Evolutionary conservation across 2,113 vertebrate species (phyloP).

Genomic region (Sporophila hypoxantha): DNA sequence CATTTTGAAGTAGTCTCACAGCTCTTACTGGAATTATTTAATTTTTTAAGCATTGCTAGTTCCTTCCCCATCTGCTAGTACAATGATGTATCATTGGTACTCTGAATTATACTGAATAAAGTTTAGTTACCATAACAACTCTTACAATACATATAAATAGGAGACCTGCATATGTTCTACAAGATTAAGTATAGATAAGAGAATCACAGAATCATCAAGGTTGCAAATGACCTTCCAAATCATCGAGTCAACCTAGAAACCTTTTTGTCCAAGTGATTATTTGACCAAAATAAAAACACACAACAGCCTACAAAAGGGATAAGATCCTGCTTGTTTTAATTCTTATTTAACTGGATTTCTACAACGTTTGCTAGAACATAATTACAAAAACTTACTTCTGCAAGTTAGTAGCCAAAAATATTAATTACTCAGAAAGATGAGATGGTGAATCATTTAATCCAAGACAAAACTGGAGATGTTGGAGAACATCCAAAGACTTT

Average conservation of each 20-base stretch:
- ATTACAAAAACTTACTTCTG: not conserved
- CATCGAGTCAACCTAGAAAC: not conserved
- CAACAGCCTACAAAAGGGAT: not conserved
- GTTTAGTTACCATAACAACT: not conserved
- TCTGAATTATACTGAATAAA: not conserved
- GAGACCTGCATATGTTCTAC: not conserved
- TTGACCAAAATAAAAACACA: not conserved
- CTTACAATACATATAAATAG: not conserved
- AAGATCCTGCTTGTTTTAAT: not conserved
- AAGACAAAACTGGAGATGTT: not conserved
- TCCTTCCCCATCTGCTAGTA: slow-evolving; percentile 1
- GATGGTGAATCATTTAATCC: not conserved
- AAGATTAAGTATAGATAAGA: not conserved
- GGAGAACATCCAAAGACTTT: not conserved
- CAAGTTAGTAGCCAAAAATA: not conserved
- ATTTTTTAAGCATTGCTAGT: not conserved
- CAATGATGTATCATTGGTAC: not conserved
- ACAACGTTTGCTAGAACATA: not conserved
- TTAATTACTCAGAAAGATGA: not conserved
- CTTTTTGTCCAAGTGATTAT: not conserved
- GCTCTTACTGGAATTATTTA: not conserved
- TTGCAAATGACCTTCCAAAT: not conserved
- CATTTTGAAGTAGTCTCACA: slow-evolving; percentile 27
- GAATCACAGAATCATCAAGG: not conserved
- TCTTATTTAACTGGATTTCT: not conserved